Evolutionary conservation across 2,797 vertebrate genomes (phyloP), one percentile per base, ranked within the genome.

Genomic region (Gallinago solitaria): DNA sequence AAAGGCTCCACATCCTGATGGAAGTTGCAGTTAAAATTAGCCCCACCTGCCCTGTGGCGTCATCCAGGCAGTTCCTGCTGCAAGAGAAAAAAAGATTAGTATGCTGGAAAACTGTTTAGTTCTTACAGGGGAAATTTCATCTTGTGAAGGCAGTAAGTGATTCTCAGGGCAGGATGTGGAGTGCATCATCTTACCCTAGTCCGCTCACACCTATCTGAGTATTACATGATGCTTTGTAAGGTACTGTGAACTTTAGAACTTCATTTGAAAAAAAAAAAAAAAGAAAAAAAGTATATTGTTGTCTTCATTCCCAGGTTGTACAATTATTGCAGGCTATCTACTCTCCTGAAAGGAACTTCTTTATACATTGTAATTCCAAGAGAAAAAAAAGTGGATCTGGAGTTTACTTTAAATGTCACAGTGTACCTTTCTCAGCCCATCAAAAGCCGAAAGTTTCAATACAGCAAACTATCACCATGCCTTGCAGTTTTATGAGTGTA

Each of bases 21-120:
- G 68, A 93, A 83, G 32, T 33, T 74, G 63, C 16, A 35, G 57
- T 83, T 89, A 87, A 90, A 94, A 93, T 92, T 79, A 93, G 39
- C 32, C 56, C 39, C 43, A 81, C 64, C 80, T 87, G 80, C 74
- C 17, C 45, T 0, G 0, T 45, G 47, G 51, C 53, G 68, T 88
- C 64, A 87, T 77, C 67, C 63, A 82, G 77, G 13, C 45, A 90
- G 78, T 83, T 95, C 54, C 87, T 90, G 83, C 47, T 54, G 54
- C 47, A 88, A 53, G 50, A 74, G 87, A 73, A 56, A 75, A 73
- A 4, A 4, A 71, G 56, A 68, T 83, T 81, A 54, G 39, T 78
- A 73, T 11, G 8, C 5, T 76, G 51, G 35, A 71, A 93, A 91
- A 35, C 1, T 53, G 41, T 68, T 89, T 85, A 85, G 56, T 85